Percentiles rank a stretch among this genome's conserved stretches.
These are phyloP conservation scores for Embiotoca jacksoni DNA, from an alignment of 2,113 vertebrate genomes.

Conservation along the genomic window DNA sequence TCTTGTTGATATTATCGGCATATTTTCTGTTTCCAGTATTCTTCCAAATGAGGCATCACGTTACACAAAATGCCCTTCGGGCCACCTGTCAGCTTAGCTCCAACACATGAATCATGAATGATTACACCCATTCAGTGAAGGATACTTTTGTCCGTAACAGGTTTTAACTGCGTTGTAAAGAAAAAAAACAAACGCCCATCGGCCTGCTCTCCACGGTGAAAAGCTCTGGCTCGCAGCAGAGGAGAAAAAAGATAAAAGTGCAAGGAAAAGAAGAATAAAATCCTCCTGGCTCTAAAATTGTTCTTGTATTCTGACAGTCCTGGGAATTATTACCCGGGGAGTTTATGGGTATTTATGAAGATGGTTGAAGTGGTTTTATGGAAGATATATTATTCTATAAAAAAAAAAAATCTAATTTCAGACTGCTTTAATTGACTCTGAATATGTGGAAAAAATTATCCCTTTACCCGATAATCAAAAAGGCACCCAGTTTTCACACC, in stretches of 20 bases:
- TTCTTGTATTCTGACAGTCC: constrained; percentile 43
- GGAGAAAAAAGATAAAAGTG: constrained; percentile 29
- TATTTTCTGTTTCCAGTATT: constrained; percentile 26
- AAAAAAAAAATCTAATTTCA: constrained; percentile 51
- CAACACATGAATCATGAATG: constrained; percentile 58
- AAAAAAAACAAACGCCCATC: not conserved
- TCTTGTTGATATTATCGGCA: constrained; percentile 23
- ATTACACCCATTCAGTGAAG: constrained; percentile 34
- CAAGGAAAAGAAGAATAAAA: constrained; percentile 24
- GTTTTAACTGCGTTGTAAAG: constrained; percentile 41
- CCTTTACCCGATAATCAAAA: constrained; percentile 24
- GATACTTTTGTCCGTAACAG: constrained; percentile 34
- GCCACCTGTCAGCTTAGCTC: constrained; percentile 41
- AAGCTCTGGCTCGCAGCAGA: not conserved
- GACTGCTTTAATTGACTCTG: constrained; percentile 56
- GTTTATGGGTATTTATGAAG: constrained; percentile 63
- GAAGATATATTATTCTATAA: constrained; percentile 60
- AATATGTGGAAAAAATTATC: constrained; percentile 54
- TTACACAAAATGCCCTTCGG: constrained; percentile 45
- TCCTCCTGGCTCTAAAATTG: constrained; percentile 34
- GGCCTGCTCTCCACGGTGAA: not conserved
- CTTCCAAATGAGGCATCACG: constrained; percentile 63
- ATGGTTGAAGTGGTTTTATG: constrained; percentile 65
- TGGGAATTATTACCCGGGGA: constrained; percentile 45
- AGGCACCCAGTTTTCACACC: constrained; percentile 39